These are phyloP conservation scores for Hozukius guyotensis DNA, from an alignment of 2,797 vertebrate genomes.

Conservation along the genomic window DNA sequence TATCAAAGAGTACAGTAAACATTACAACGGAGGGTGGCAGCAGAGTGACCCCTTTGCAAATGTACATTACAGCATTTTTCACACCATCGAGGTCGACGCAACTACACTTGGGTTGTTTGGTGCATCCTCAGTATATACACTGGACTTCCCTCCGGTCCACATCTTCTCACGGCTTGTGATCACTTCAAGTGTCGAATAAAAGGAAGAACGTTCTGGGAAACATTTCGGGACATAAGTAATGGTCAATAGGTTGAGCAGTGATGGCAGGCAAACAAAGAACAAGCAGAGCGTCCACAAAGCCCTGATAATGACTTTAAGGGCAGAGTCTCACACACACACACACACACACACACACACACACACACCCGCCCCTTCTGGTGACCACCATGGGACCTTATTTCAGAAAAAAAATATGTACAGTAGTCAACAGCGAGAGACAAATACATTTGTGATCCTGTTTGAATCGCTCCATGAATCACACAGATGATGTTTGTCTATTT, in stretches of 20 bases:
- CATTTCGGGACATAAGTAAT: not conserved
- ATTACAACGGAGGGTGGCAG: constrained; percentile 87
- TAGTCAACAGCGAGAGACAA: too few species aligned
- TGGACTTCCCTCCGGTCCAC: not conserved
- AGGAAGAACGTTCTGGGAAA: constrained; percentile 3
- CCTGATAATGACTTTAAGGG: not conserved
- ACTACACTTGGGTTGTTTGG: constrained; percentile 19
- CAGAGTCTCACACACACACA: not conserved
- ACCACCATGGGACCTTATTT: too few species aligned
- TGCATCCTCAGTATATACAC: constrained; percentile 15
- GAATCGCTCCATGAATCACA: too few species aligned
- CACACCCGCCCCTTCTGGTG: not conserved
- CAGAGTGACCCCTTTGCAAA: constrained; percentile 81
- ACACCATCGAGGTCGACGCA: constrained; percentile 11
- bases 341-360: not conserved
- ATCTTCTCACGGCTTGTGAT: not conserved
- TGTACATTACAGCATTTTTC: constrained; percentile 88
- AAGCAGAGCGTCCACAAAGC: not conserved
- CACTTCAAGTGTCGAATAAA: constrained; percentile 6
- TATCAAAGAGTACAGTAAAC: constrained; percentile 95
- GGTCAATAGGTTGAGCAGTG: not conserved
- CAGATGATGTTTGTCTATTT: too few species aligned
- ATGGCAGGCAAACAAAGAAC: not conserved
- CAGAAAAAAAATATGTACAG: too few species aligned
- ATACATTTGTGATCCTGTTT: too few species aligned